Conservation (phyloP, 2,888 invertebrate species). For the Sarcophaga caerulescens region DNA sequence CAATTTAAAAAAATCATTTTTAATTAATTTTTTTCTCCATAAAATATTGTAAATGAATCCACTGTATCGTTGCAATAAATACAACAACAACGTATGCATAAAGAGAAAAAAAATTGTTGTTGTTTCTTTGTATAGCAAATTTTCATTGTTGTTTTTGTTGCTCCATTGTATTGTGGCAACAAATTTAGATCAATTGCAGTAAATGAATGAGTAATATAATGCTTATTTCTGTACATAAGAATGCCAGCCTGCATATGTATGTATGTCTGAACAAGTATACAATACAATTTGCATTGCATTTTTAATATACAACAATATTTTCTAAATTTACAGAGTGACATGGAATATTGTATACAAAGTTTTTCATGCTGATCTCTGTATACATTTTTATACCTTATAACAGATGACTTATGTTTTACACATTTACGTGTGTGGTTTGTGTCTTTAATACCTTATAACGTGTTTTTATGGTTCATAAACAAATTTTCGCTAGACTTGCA, state of each 20-base stretch:
- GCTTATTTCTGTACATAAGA: conserved; percentile 5
- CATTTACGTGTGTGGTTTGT: too few species aligned
- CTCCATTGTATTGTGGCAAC: conserved; percentile 38
- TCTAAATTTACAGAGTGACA: not conserved
- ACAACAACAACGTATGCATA: not conserved
- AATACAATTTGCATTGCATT: not conserved
- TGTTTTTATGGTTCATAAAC: too few species aligned
- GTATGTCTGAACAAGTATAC: too few species aligned
- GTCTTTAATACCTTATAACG: too few species aligned
- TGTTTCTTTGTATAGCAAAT: conserved; percentile 50
- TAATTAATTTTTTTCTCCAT: not conserved
- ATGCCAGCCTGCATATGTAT: not conserved
- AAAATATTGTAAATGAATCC: not conserved
- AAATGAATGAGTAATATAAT: conserved; percentile 57
- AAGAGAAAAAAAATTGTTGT: not conserved
- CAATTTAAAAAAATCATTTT: not conserved
- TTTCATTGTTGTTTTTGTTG: conserved; percentile 33
- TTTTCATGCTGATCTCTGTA: not conserved
- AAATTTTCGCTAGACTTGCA: too few species aligned
- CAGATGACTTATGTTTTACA: too few species aligned
- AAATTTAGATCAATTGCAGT: conserved; percentile 65
- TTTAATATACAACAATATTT: not conserved
- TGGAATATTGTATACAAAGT: not conserved
- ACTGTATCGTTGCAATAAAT: not conserved
- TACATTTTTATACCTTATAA: too few species aligned